These are phyloP conservation scores for Chromis chromis DNA, from an alignment of 2,797 vertebrate species.

Conservation along the genomic window DNA sequence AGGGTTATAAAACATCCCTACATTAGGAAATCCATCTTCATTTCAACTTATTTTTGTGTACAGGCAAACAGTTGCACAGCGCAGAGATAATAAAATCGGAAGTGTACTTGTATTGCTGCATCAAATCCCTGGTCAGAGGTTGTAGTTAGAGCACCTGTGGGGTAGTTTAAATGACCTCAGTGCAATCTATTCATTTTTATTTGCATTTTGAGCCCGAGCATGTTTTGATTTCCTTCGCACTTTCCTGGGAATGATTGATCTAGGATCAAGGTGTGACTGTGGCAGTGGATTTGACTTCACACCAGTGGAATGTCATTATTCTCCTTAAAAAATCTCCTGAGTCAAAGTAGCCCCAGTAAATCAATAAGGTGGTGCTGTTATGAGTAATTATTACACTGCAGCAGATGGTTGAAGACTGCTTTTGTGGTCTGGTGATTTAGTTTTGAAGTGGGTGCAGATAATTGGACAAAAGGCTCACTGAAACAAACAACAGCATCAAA, in stretches of 20 bases:
- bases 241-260: slow-evolving; percentile 33
- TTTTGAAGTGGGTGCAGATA: slow-evolving; percentile 10
- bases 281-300: slow-evolving; percentile 20
- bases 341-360: slow-evolving; percentile 34
- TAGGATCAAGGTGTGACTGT: slow-evolving; percentile 21
- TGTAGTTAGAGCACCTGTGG: slow-evolving; percentile 24
- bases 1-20: background rate
- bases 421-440: slow-evolving; percentile 21
- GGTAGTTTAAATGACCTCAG: slow-evolving; percentile 26
- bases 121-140: slow-evolving; percentile 23
- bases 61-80: slow-evolving; percentile 6
- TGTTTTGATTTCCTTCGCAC: slow-evolving; percentile 47
- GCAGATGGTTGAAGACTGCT: background rate
- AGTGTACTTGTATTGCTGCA: slow-evolving; percentile 35
- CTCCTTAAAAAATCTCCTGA: slow-evolving; percentile 20
- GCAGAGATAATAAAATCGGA: slow-evolving; percentile 39
- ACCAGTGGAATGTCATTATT: slow-evolving; percentile 18
- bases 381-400: slow-evolving; percentile 16
- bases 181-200: slow-evolving; percentile 28
- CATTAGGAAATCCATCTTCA: slow-evolving; percentile 8
- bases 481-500: slow-evolving; percentile 18
- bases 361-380: slow-evolving; percentile 11
- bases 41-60: slow-evolving; percentile 27
- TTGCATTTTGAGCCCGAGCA: slow-evolving; percentile 29
- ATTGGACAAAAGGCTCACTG: slow-evolving; percentile 6